phyloP scores from a whole-genome alignment of 2,888 invertebrate species.

The Mythimna impura region DNA sequence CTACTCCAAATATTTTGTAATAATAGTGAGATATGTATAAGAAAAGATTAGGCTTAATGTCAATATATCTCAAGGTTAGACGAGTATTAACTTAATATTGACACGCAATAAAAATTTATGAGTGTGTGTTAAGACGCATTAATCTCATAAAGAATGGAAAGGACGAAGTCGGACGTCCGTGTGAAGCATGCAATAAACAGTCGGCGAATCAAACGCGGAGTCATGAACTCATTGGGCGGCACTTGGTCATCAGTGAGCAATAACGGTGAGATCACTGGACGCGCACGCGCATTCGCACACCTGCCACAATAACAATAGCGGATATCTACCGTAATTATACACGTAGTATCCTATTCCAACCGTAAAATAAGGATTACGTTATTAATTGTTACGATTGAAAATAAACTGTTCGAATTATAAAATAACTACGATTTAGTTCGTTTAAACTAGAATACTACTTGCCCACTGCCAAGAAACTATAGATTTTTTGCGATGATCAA shows the following conservation, averaged over 20 bases:
- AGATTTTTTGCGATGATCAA: neutral
- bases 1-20: neutral
- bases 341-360: conserved; percentile 64
- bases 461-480: neutral
- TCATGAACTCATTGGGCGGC: conserved; percentile 80
- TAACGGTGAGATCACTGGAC: conserved; percentile 84
- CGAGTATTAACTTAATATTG: conserved; percentile 29
- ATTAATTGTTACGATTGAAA: conserved; percentile 59
- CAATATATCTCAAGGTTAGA: conserved; percentile 40
- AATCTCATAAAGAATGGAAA: conserved; percentile 42
- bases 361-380: conserved; percentile 68
- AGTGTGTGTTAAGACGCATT: conserved; percentile 39
- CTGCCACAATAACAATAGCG: conserved; percentile 71
- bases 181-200: conserved; percentile 59
- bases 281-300: conserved; percentile 77
- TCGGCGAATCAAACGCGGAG: conserved; percentile 69
- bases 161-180: conserved; percentile 49
- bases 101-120: conserved; percentile 39
- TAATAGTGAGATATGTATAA: neutral
- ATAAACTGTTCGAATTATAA: conserved; percentile 44
- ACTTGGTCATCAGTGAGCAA: conserved; percentile 86
- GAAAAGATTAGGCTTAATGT: conserved; percentile 15
- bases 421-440: conserved; percentile 39
- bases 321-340: conserved; percentile 73
- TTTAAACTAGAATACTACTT: conserved; percentile 14